Evolutionary conservation across 30 jellyfish, hydroid and myxozoan genomes (phyloP).

Genomic region (Chrysaora quinquecirrha): DNA sequence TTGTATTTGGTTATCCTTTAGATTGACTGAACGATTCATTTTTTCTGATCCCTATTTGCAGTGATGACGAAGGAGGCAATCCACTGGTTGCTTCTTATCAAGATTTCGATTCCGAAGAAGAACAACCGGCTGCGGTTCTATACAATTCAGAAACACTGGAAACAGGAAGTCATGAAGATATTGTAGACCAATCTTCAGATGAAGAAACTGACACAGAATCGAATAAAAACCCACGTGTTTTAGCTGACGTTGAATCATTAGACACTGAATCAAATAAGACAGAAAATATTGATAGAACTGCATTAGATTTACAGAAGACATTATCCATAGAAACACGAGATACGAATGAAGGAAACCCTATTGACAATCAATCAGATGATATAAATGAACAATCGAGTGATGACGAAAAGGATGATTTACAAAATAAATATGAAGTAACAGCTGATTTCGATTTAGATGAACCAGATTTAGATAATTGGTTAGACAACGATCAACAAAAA

Average conservation of each 20-base stretch:
- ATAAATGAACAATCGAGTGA: constrained; percentile 1
- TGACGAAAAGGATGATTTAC: constrained; percentile 26
- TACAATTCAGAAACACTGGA: not conserved
- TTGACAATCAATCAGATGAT: no score
- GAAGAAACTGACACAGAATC: not conserved
- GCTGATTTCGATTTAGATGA: constrained; percentile 67
- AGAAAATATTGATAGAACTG: not conserved
- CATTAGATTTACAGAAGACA: not conserved
- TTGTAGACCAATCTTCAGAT: not conserved
- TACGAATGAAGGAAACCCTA: no score
- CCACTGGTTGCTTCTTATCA: constrained; percentile 75
- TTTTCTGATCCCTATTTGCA: no score
- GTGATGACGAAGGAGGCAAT: constrained; percentile 81
- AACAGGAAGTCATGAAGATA: not conserved
- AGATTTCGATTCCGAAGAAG: constrained; percentile 76
- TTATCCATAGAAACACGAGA: not conserved
- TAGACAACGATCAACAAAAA: constrained; percentile 1
- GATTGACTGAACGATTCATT: no score
- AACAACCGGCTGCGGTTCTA: constrained; percentile 35
- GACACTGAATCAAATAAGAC: not conserved
- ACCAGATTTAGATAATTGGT: constrained; percentile 47
- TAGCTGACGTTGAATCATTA: not conserved
- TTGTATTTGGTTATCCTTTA: no score
- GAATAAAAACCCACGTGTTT: not conserved
- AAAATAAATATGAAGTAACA: constrained; percentile 40